These are phyloP conservation scores for Dicerorhinus sumatrensis DNA, from an alignment of 2,113 vertebrate genomes.

Conservation along the genomic window DNA sequence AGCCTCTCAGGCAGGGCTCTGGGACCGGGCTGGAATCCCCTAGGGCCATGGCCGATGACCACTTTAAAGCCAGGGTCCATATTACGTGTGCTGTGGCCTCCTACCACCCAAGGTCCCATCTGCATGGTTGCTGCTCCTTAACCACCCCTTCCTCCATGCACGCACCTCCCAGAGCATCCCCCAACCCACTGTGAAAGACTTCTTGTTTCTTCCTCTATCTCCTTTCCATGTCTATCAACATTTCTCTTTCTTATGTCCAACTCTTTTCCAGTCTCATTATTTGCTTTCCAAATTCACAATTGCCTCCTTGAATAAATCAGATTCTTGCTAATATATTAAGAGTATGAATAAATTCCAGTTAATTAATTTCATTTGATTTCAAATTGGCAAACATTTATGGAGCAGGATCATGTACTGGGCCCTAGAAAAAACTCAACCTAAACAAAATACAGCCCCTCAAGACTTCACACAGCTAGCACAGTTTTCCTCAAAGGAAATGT, in stretches of 20 bases:
- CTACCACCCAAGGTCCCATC: accelerated
- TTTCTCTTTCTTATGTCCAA: background rate
- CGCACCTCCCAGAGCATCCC: accelerated
- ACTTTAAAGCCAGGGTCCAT: background rate
- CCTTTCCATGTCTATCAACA: background rate
- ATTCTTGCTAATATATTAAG: background rate
- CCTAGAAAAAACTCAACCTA: slow-evolving; percentile 9
- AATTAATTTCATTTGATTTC: background rate
- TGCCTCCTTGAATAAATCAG: background rate
- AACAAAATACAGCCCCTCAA: background rate
- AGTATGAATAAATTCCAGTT: slow-evolving; percentile 3
- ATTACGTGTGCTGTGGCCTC: no score
- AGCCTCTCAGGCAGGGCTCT: no score
- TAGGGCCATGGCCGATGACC: accelerated
- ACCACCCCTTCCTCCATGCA: accelerated
- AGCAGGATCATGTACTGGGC: background rate
- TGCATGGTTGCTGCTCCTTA: background rate
- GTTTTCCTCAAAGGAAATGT: background rate
- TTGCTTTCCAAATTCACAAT: background rate
- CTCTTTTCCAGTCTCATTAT: background rate
- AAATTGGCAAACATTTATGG: background rate
- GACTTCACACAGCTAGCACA: background rate
- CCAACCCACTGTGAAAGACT: accelerated
- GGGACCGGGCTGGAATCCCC: background rate
- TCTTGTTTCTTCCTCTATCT: background rate